Evolutionary conservation across 1,140 invertebrate genomes (phyloP).

Genomic region (Streblospio benedicti): DNA sequence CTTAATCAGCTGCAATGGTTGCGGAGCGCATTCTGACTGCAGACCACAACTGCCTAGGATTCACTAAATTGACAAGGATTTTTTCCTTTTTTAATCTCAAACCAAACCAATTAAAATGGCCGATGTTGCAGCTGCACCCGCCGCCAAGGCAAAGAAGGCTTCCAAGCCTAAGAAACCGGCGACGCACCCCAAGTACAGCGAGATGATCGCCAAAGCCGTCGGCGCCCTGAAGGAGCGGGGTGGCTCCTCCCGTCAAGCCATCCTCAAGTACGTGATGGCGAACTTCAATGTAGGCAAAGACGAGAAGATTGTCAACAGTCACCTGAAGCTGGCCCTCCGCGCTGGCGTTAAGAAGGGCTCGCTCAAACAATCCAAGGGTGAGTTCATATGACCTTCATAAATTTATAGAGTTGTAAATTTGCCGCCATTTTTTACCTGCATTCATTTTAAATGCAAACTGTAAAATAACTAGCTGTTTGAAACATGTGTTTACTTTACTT

Average conservation of each 20-base stretch:
- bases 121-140: slow-evolving; percentile 12
- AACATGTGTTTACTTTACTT: too few relatives aligned
- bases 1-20: too few relatives aligned
- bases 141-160: slow-evolving; percentile 25
- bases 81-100: too few relatives aligned
- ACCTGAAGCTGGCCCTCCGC: slow-evolving; percentile 36
- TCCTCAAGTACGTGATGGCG: slow-evolving; percentile 41
- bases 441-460: too few relatives aligned
- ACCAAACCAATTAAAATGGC: too few relatives aligned
- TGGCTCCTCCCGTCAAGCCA: slow-evolving; percentile 39
- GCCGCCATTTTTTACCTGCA: too few relatives aligned
- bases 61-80: too few relatives aligned
- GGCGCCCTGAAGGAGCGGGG: slow-evolving; percentile 23
- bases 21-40: too few relatives aligned
- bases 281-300: slow-evolving; percentile 43
- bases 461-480: too few relatives aligned
- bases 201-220: slow-evolving; percentile 20
- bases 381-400: too few relatives aligned
- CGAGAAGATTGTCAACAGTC: slow-evolving; percentile 29
- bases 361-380: slow-evolving; percentile 38
- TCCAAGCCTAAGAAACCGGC: slow-evolving; percentile 27
- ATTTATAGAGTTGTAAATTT: too few relatives aligned
- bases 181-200: slow-evolving; percentile 25
- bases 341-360: slow-evolving; percentile 29
- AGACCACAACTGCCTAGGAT: too few relatives aligned